Evolutionary conservation across 35 echinoderm and acorn worm genomes (phyloP), one percentile per base, ranked within the genome.

Genomic region (Anneissia japonica): DNA sequence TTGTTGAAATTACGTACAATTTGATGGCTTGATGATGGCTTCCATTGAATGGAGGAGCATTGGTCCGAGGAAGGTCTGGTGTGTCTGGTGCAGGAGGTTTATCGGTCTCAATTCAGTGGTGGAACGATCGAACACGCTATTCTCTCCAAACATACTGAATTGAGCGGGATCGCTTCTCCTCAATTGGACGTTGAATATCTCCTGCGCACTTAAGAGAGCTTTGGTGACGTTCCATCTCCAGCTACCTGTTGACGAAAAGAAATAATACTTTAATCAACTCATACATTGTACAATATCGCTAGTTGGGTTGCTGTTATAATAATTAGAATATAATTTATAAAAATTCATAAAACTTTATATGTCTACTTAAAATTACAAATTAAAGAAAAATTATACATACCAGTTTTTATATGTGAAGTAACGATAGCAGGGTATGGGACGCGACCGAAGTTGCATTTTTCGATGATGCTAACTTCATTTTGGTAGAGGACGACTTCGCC

Each of bases 181-280:
- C 1, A 19, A 23, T 64, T 64, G 51, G 40, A 43, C 51, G 11
- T 23, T 16, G 36, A 64, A 95, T 30, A 88, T 82, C 73, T 88
- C 85, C 56, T 95, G 93, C 32, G 96, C 96, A 29, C 79, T 36
- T 46, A 99, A 43, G 32, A 99, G 76, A 29, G 96, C 96, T 75
- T 92, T 99, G 87, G 96, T 99, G 3, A 99, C 86, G 79, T 94
- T 93, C 96, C 96, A 99, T 23, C 96, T 82, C 86, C 87, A 94
- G 86, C 84, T 99, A 77, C 96, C 96, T 99, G 81, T 38, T 16
- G 37, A 46, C 77, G 31, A 76, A 75, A 88, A 31, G 74, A 26
- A 87, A 4, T 16, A 85, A 64, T 72, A 0, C 4, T 45, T 45
- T 45, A 45, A 45, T 45, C 14, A n/a, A n/a, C n/a, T n/a, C n/a